These are phyloP conservation scores for Takifugu ocellatus DNA, from an alignment of 2,797 vertebrate species.

Conservation along the genomic window DNA sequence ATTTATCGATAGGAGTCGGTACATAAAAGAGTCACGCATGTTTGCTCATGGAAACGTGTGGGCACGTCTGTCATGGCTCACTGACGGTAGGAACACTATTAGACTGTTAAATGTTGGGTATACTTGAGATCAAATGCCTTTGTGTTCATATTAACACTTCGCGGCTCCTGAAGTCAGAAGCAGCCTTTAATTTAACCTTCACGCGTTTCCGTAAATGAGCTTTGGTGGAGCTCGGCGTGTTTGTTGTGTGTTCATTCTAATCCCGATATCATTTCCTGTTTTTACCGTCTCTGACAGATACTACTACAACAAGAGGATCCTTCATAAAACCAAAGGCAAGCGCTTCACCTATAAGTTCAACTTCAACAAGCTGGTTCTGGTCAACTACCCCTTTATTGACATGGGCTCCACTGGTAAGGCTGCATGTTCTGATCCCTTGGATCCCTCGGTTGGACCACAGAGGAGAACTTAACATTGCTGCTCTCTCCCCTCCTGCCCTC, in stretches of 20 bases:
- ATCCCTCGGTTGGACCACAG: conserved; percentile 24
- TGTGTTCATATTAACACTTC: neutral
- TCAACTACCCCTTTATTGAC: conserved; percentile 93
- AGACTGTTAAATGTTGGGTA: conserved; percentile 6
- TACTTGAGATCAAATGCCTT: conserved; percentile 15
- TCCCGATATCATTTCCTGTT: no score
- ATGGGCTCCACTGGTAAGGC: conserved; percentile 83
- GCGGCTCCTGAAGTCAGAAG: no score
- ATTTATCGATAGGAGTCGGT: conserved; percentile 41
- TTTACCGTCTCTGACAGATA: conserved; percentile 78
- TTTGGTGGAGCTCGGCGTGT: neutral
- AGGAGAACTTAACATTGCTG: conserved; percentile 40
- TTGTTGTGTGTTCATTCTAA: neutral
- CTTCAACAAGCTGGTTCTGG: conserved; percentile 92
- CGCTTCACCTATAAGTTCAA: conserved; percentile 96
- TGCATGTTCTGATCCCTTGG: conserved; percentile 4
- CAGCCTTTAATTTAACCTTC: conserved; percentile 4
- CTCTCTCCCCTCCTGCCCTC: conserved; percentile 15
- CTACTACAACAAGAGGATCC: conserved; percentile 93
- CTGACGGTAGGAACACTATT: conserved; percentile 5
- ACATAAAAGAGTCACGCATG: conserved; percentile 57
- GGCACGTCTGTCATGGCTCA: conserved; percentile 42
- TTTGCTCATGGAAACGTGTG: conserved; percentile 61
- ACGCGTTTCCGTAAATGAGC: neutral
- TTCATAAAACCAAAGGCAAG: conserved; percentile 94